Evolutionary conservation across 2,888 invertebrate species (phyloP).

Genomic region (Xestobium rufovillosum): DNA sequence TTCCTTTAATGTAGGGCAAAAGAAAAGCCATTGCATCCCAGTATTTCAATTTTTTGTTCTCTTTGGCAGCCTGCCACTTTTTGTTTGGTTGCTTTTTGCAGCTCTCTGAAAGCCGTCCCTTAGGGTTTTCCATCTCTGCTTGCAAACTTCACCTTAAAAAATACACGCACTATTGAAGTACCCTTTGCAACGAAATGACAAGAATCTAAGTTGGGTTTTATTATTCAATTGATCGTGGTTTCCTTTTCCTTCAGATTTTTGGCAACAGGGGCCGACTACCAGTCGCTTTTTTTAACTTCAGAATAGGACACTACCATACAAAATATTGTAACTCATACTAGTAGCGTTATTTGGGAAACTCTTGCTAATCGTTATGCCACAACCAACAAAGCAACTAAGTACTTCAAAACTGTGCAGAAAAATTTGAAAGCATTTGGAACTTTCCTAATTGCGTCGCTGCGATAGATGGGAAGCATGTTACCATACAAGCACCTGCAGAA

Average conservation of each 20-base stretch:
- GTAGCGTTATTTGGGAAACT: conserved; percentile 15
- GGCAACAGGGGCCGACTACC: conserved; percentile 20
- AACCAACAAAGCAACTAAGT: conserved; percentile 10
- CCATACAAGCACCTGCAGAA: conserved; percentile 22
- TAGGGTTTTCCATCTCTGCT: conserved; percentile 9
- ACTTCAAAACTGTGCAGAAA: conserved; percentile 18
- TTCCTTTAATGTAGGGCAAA: conserved; percentile 16
- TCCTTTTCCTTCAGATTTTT: conserved; percentile 18
- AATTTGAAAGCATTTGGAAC: conserved; percentile 20
- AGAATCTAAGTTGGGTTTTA: no score
- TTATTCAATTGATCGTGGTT: no score
- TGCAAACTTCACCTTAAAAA: conserved; percentile 14
- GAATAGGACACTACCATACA: conserved; percentile 16
- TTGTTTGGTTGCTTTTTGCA: conserved; percentile 14
- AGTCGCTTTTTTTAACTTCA: conserved; percentile 17
- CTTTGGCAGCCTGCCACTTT: conserved; percentile 15
- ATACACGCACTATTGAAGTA: no score
- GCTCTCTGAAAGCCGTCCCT: conserved; percentile 4
- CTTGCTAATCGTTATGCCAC: conserved; percentile 15
- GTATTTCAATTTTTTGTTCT: conserved; percentile 14
- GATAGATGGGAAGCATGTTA: conserved; percentile 26
- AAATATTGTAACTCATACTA: conserved; percentile 17
- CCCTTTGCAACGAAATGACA: no score
- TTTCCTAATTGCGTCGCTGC: conserved; percentile 22
- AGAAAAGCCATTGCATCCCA: conserved; percentile 17